A percentile compares a stretch with the other conserved stretches of the same genome.
phyloP scores from a whole-genome alignment of 2,797 vertebrate genomes.

The Austrolebias charrua region DNA sequence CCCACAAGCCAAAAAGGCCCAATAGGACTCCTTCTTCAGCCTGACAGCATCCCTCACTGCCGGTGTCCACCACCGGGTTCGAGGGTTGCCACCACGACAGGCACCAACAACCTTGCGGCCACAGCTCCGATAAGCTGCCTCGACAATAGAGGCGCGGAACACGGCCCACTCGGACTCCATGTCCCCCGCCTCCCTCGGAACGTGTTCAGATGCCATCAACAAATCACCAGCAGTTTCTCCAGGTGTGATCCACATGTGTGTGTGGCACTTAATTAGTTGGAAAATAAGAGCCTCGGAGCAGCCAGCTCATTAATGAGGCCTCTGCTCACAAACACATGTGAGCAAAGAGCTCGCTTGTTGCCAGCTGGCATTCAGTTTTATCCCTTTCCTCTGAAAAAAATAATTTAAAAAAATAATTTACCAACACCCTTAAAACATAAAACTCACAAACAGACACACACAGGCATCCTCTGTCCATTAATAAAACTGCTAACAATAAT shows the following conservation, averaged over 20 bases:
- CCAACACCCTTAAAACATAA: constrained; percentile 20
- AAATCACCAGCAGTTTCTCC: constrained; percentile 53
- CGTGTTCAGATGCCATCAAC: constrained; percentile 16
- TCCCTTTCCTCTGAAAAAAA: constrained; percentile 31
- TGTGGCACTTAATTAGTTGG: constrained; percentile 63
- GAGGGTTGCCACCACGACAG: no score
- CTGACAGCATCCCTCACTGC: no score
- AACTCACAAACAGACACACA: constrained; percentile 31
- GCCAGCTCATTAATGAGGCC: constrained; percentile 71
- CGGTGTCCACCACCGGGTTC: no score
- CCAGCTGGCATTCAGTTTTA: constrained; percentile 64
- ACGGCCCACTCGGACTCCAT: no score
- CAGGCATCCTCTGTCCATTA: constrained; percentile 34
- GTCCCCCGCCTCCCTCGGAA: no score
- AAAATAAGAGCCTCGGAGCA: constrained; percentile 58
- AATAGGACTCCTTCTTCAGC: no score
- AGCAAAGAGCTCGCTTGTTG: constrained; percentile 41
- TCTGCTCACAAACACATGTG: constrained; percentile 68
- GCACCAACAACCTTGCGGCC: no score
- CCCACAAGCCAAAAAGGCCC: no score
- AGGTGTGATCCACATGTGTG: constrained; percentile 78
- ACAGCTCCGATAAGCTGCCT: no score
- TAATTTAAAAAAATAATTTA: background rate
- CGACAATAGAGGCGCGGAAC: no score
- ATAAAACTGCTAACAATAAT: constrained; percentile 23